Percentiles rank a stretch among this genome's conserved stretches.
phyloP scores from a whole-genome alignment of 1,140 invertebrate species.

The Plectrocnemia conspersa region DNA sequence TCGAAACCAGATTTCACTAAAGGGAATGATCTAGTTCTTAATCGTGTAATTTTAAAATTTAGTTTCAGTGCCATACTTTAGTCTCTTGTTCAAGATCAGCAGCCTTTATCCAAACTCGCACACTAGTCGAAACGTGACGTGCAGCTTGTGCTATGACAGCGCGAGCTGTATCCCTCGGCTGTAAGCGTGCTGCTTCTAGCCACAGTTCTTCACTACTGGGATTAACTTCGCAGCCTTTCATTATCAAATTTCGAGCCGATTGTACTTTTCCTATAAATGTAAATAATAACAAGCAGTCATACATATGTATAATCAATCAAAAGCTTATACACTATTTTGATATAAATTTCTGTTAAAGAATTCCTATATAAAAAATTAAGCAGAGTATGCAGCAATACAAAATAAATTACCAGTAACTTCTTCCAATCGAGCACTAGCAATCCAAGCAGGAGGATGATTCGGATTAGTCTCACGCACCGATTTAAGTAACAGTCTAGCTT shows the following conservation, averaged over 20 bases:
- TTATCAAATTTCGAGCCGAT: conserved; percentile 93
- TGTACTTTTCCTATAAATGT: conserved; percentile 85
- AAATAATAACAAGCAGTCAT: conserved; percentile 2
- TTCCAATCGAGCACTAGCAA: conserved; percentile 96
- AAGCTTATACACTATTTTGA: neutral
- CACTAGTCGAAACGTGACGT: conserved; percentile 81
- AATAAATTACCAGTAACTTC: conserved; percentile 96
- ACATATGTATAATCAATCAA: conserved; percentile 4
- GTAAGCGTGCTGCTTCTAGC: conserved; percentile 93
- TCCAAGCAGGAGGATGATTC: conserved; percentile 98
- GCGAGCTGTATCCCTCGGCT: conserved; percentile 91
- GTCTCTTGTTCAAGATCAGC: conserved; percentile 93
- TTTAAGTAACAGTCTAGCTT: conserved; percentile 92
- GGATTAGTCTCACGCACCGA: conserved; percentile 98
- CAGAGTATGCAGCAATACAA: conserved; percentile 72
- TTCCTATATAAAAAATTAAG: conserved; percentile 80
- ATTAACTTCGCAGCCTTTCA: conserved; percentile 95
- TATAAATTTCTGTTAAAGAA: neutral
- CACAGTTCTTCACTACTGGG: conserved; percentile 96
- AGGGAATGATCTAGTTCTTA: no score
- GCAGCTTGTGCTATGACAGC: conserved; percentile 88
- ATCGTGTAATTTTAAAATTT: no score
- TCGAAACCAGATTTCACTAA: no score
- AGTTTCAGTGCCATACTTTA: conserved; percentile 48
- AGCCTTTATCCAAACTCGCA: conserved; percentile 97